These are phyloP conservation scores for Melikaiella ostensackeni DNA, from an alignment of 2,888 invertebrate species.

Conservation along the genomic window DNA sequence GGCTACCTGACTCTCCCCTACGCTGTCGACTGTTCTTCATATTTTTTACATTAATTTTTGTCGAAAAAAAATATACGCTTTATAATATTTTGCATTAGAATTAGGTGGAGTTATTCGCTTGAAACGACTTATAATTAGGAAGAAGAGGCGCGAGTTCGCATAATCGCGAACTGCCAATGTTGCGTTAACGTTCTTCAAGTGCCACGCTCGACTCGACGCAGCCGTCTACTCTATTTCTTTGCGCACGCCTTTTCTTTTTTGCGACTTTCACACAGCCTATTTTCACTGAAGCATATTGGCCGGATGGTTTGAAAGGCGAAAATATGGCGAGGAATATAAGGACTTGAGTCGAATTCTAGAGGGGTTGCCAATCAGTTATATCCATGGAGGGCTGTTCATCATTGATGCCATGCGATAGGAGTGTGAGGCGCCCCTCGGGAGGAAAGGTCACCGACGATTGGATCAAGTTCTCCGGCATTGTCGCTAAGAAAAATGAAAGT, in stretches of 20 bases:
- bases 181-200: background rate
- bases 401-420: slow-evolving; percentile 10
- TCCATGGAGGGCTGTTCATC: slow-evolving; percentile 42
- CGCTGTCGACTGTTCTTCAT: too few relatives aligned
- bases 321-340: background rate
- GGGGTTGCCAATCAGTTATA: slow-evolving; percentile 60
- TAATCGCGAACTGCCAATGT: background rate
- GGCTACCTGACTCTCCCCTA: too few relatives aligned
- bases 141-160: background rate
- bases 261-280: background rate
- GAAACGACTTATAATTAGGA: background rate
- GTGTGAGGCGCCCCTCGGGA: slow-evolving; percentile 43
- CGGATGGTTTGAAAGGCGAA: background rate
- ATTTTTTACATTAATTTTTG: too few relatives aligned
- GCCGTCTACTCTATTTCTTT: background rate
- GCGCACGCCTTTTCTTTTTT: slow-evolving; percentile 6
- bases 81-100: background rate
- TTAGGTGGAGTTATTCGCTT: background rate
- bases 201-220: background rate
- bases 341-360: slow-evolving; percentile 45
- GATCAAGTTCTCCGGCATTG: slow-evolving; percentile 64
- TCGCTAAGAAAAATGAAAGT: slow-evolving; percentile 50
- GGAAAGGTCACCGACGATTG: slow-evolving; percentile 64
- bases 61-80: too few relatives aligned
- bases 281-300: background rate